phyloP scores from a whole-genome alignment of 2,113 vertebrate genomes.

The Laterallus jamaicensis region DNA sequence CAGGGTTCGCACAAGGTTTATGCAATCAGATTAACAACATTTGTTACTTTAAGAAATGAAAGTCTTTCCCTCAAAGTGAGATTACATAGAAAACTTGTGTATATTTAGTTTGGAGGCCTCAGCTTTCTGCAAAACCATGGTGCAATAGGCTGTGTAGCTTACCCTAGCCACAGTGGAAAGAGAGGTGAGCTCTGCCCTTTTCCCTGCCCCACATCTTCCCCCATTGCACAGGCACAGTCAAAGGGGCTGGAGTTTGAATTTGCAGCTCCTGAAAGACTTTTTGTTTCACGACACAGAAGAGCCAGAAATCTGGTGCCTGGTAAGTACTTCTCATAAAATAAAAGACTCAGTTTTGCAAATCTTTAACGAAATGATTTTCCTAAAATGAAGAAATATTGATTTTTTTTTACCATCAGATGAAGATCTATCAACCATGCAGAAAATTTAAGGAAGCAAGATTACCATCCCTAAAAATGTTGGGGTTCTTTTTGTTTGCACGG shows the following conservation, averaged over 20 bases:
- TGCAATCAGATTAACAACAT: neutral
- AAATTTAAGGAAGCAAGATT: neutral
- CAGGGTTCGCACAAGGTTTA: neutral
- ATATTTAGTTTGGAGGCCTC: neutral
- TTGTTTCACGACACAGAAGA: neutral
- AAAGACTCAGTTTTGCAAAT: neutral
- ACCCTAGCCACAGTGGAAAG: neutral
- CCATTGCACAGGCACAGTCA: neutral
- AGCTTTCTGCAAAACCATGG: fast-evolving
- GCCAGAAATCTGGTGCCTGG: neutral
- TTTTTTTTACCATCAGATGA: neutral
- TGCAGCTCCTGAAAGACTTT: neutral
- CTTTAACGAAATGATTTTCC: neutral
- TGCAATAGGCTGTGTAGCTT: neutral
- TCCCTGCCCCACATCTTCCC: neutral
- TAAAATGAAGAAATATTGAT: neutral
- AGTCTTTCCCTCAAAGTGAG: neutral
- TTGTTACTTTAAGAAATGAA: neutral
- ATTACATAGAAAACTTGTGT: neutral
- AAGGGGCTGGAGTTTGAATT: neutral
- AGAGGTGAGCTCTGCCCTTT: neutral
- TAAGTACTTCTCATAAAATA: neutral
- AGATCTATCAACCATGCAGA: neutral
- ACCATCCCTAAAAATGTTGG: neutral
- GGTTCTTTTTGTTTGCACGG: neutral